These are phyloP conservation scores for Hyposoter didymator DNA, from an alignment of 2,888 invertebrate genomes.

Conservation along the genomic window DNA sequence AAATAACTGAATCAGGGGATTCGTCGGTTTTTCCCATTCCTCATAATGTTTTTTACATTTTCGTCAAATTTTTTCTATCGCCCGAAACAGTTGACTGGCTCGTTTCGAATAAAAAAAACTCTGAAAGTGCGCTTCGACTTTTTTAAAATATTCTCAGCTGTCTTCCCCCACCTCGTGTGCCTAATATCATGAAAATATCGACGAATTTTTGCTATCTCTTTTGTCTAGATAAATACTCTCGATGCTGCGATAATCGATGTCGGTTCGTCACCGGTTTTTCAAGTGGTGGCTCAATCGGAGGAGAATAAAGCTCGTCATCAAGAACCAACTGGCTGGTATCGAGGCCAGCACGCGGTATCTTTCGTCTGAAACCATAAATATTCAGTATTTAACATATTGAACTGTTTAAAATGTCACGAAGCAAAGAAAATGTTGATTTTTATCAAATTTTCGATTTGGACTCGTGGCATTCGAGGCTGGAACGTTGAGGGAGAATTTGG, in stretches of 20 bases:
- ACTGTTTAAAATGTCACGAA: neutral
- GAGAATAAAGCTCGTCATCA: conserved; percentile 89
- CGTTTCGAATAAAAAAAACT: neutral
- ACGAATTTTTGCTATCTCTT: conserved; percentile 53
- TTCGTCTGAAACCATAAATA: conserved; percentile 88
- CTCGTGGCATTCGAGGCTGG: too few relatives aligned
- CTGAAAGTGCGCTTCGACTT: neutral
- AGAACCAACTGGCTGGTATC: conserved; percentile 91
- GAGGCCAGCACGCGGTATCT: conserved; percentile 91
- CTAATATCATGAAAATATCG: conserved; percentile 37
- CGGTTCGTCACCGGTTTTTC: conserved; percentile 79
- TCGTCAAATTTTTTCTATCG: neutral
- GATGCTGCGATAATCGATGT: conserved; percentile 31
- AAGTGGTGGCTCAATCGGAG: conserved; percentile 80
- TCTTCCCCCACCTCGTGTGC: conserved; percentile 4
- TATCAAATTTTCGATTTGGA: neutral
- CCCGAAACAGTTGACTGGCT: neutral
- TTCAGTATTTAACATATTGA: neutral
- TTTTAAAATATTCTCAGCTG: neutral
- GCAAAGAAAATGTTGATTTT: neutral
- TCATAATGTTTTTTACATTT: neutral
- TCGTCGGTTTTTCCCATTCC: neutral
- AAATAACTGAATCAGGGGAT: neutral
- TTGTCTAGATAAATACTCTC: conserved; percentile 28
- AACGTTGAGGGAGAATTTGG: neutral